phyloP scores from a whole-genome alignment of 1,140 invertebrate species.

The Caenorhabditis inopinata region DNA sequence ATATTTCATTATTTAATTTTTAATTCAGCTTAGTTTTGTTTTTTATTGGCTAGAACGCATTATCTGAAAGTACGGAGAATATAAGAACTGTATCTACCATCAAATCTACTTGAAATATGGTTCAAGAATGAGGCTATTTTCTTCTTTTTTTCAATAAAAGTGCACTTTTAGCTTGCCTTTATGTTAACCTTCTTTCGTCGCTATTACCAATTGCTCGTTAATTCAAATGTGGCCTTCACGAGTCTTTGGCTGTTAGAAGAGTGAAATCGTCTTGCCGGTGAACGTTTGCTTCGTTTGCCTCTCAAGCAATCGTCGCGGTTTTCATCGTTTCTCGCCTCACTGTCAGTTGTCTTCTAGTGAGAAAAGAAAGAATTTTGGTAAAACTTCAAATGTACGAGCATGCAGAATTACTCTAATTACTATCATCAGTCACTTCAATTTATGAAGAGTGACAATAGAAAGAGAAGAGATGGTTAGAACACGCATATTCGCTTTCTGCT shows the following conservation, averaged over 20 bases:
- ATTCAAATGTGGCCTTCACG: conserved; percentile 14
- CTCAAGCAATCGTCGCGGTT: not conserved
- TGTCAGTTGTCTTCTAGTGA: too few species aligned
- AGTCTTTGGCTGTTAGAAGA: not conserved
- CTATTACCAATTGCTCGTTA: conserved; percentile 12
- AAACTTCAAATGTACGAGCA: not conserved
- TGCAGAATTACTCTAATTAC: conserved; percentile 15
- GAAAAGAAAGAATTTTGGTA: too few species aligned
- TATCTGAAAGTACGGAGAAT: too few species aligned
- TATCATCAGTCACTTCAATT: not conserved
- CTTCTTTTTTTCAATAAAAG: not conserved
- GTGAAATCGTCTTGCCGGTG: conserved; percentile 8
- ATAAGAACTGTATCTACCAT: not conserved
- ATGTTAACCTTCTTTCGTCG: not conserved
- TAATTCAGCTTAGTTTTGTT: too few species aligned
- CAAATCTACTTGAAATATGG: too few species aligned
- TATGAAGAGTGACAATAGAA: conserved; percentile 2
- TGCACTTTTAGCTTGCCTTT: not conserved
- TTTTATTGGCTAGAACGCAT: too few species aligned
- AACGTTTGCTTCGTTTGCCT: not conserved
- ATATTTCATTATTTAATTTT: too few species aligned
- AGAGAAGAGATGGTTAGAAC: not conserved
- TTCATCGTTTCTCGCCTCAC: not conserved
- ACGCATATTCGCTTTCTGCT: conserved; percentile 19
- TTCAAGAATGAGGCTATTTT: too few species aligned